phyloP scores from a whole-genome alignment of 2,113 vertebrate species.

The Chloropsis hardwickii region DNA sequence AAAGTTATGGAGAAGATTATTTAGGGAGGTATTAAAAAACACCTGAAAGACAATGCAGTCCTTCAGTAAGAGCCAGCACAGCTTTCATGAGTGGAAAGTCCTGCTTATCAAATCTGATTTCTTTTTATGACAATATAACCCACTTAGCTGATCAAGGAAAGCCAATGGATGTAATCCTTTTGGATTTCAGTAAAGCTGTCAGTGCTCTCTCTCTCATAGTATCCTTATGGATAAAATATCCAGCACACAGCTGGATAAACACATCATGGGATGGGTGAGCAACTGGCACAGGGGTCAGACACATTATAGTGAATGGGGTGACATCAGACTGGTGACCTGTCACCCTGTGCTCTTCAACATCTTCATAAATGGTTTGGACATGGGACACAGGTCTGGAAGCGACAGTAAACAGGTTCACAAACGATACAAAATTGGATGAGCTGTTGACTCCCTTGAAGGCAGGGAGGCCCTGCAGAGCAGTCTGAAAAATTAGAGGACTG shows the following conservation, averaged over 20 bases:
- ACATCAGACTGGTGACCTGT: background rate
- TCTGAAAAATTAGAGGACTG: background rate
- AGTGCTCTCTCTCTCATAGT: background rate
- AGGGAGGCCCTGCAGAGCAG: background rate
- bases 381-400: background rate
- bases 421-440: accelerated
- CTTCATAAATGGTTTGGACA: background rate
- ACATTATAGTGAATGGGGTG: background rate
- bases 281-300: background rate
- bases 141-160: background rate
- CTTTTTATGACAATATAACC: background rate
- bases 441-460: accelerated
- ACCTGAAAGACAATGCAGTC: background rate
- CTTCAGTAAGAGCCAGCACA: background rate
- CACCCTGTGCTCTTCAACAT: background rate
- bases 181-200: background rate
- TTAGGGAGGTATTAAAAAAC: background rate
- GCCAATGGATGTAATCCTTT: background rate
- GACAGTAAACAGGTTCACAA: no score
- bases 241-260: background rate
- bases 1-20: background rate
- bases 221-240: background rate
- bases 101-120: background rate
- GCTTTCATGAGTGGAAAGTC: background rate
- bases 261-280: background rate